Evolutionary conservation across 2,113 vertebrate genomes (phyloP).

Genomic region (Struthidea cinerea): DNA sequence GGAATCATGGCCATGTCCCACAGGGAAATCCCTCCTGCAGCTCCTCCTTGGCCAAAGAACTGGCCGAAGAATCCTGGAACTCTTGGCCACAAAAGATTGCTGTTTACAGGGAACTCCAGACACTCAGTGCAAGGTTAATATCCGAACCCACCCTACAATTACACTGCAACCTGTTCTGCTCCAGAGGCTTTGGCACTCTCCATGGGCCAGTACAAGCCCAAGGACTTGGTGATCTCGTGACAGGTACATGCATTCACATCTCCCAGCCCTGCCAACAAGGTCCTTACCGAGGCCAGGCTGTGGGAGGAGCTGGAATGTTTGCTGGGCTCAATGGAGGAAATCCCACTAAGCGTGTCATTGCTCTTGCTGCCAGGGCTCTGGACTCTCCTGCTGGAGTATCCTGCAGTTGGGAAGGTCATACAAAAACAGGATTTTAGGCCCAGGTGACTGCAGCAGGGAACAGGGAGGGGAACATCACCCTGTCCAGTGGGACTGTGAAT

Average conservation of each 20-base stretch:
- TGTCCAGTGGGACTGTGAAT: neutral
- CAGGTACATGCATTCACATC: fast-evolving
- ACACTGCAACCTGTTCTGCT: neutral
- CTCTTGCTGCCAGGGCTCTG: slow-evolving; percentile 92
- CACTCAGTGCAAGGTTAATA: neutral
- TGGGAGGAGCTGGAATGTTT: slow-evolving; percentile 93
- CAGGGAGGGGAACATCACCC: neutral
- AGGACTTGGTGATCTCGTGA: neutral
- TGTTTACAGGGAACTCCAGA: neutral
- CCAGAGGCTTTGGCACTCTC: neutral
- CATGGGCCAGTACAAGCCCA: neutral
- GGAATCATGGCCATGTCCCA: neutral
- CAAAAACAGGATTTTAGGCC: neutral
- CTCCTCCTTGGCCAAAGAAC: neutral
- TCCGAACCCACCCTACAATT: neutral
- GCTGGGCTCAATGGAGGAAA: slow-evolving; percentile 92
- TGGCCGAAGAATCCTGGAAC: neutral
- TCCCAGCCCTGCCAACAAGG: neutral
- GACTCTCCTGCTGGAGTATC: slow-evolving; percentile 78
- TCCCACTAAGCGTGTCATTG: slow-evolving; percentile 93
- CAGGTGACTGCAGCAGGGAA: neutral
- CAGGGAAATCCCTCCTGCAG: neutral
- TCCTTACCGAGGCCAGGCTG: slow-evolving; percentile 88
- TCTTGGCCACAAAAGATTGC: neutral
- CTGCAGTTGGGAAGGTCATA: slow-evolving; percentile 50